A percentile compares a stretch with the other conserved stretches of the same genome.
Conservation (phyloP, 2,888 invertebrate species). For the Holacanthella duospinosa region DNA sequence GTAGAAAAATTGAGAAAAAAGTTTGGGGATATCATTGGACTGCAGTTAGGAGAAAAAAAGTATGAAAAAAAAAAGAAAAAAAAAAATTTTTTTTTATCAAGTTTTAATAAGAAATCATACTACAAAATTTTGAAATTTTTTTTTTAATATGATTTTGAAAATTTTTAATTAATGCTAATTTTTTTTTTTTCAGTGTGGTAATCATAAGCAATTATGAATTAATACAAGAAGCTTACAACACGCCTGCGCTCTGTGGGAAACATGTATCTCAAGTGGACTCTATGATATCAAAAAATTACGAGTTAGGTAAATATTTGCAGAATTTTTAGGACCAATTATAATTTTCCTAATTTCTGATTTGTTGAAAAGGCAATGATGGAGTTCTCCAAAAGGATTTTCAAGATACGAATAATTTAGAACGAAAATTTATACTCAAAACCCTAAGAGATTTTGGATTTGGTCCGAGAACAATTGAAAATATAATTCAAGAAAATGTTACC, state of each 20-base stretch:
- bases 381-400: not conserved
- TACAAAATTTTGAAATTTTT: not conserved
- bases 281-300: not conserved
- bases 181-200: not conserved
- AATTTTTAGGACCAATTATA: not conserved
- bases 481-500: not conserved
- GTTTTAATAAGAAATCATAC: too few relatives aligned
- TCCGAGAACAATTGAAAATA: not conserved
- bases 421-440: not conserved
- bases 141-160: not conserved
- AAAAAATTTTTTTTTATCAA: not conserved
- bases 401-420: not conserved
- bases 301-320: not conserved
- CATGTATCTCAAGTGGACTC: not conserved
- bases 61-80: too few relatives aligned
- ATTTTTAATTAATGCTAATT: not conserved
- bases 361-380: too few relatives aligned
- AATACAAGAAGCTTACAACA: conserved; percentile 1
- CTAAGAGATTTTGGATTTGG: conserved; percentile 3
- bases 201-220: not conserved
- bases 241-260: not conserved
- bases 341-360: not conserved
- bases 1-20: not conserved
- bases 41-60: not conserved
- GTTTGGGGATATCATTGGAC: not conserved